Conservation (phyloP, 2,113 vertebrate species). For the Scolopax mira region DNA sequence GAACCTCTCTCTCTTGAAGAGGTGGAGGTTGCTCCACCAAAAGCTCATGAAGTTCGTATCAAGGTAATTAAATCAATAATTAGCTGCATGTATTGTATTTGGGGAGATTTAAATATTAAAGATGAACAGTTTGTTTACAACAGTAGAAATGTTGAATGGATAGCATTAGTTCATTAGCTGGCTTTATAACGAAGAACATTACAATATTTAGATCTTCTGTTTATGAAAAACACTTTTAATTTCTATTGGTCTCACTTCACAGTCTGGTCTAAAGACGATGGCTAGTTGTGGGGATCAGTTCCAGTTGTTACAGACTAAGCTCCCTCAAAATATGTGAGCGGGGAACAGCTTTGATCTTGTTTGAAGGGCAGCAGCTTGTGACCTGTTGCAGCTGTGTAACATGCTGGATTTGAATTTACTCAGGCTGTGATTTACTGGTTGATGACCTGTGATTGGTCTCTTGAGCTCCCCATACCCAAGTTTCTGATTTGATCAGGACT, state of each 20-base stretch:
- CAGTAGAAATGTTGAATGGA: neutral
- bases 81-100: neutral
- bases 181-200: neutral
- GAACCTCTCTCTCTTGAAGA: slow-evolving; percentile 81
- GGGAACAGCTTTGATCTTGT: neutral
- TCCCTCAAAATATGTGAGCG: neutral
- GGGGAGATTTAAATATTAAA: neutral
- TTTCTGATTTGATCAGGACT: neutral
- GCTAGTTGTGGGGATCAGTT: neutral
- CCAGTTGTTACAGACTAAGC: neutral
- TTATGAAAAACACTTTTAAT: neutral
- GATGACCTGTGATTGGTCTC: neutral
- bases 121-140: neutral
- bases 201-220: neutral
- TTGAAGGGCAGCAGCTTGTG: neutral
- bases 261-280: neutral
- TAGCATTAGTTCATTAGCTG: neutral
- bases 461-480: neutral
- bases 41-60: slow-evolving; percentile 83
- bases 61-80: slow-evolving; percentile 70
- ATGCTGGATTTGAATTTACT: neutral
- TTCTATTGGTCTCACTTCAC: neutral
- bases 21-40: slow-evolving; percentile 80
- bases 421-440: neutral
- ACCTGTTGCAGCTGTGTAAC: neutral